These are phyloP conservation scores for Pyxicephalus adspersus DNA, from an alignment of 2,113 vertebrate genomes.

Conservation along the genomic window DNA sequence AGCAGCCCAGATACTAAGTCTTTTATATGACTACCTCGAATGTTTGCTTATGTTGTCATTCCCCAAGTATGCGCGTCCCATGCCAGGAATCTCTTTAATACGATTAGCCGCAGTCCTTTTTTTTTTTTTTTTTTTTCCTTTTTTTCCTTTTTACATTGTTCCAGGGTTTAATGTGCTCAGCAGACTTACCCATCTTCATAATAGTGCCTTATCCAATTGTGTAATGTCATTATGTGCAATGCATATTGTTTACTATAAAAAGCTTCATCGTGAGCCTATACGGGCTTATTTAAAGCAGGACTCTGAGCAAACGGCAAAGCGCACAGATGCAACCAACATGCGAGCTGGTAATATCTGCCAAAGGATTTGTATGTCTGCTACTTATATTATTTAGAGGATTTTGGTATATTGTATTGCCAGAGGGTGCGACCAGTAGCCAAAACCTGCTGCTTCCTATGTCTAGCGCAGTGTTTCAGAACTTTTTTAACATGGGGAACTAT, in stretches of 20 bases:
- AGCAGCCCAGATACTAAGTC: background rate
- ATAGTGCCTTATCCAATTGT: background rate
- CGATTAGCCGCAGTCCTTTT: constrained; percentile 36
- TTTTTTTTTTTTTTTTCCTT: too few relatives aligned
- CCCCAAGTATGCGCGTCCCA: background rate
- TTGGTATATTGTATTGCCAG: too few relatives aligned
- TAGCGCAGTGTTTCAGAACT: too few relatives aligned
- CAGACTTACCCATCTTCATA: constrained; percentile 15
- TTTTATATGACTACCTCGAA: constrained; percentile 24
- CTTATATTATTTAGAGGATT: too few relatives aligned
- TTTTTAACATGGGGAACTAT: too few relatives aligned
- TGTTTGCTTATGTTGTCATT: constrained; percentile 47
- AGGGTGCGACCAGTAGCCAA: too few relatives aligned
- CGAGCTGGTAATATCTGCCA: too few relatives aligned
- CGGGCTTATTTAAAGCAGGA: too few relatives aligned
- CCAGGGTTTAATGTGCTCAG: background rate
- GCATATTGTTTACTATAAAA: background rate
- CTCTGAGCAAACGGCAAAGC: too few relatives aligned
- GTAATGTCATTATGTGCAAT: background rate
- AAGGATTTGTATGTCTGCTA: too few relatives aligned
- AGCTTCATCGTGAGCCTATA: background rate
- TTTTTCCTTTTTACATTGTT: constrained; percentile 47
- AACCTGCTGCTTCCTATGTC: too few relatives aligned
- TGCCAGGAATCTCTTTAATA: constrained; percentile 46
- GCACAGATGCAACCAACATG: too few relatives aligned